A percentile compares a stretch with the other conserved stretches of the same genome.
phyloP scores from a whole-genome alignment of 2,113 vertebrate genomes.

The Thalassarche chlororhynchos region DNA sequence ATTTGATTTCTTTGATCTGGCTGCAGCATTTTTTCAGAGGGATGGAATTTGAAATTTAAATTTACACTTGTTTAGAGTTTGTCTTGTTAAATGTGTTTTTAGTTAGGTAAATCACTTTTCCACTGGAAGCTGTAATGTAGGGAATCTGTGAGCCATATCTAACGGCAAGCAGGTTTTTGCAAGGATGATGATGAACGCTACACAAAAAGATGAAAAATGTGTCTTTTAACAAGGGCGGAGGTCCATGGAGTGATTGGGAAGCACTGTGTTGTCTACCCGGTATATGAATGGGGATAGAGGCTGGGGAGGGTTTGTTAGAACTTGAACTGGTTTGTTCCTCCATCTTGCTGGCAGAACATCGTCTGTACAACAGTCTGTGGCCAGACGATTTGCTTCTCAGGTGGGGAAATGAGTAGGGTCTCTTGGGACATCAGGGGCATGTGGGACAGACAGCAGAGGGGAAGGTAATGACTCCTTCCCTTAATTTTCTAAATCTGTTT shows the following conservation, averaged over 20 bases:
- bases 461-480: neutral
- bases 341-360: neutral
- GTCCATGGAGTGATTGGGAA: neutral
- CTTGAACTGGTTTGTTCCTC: neutral
- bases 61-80: neutral
- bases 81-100: neutral
- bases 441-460: neutral
- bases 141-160: neutral
- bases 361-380: neutral
- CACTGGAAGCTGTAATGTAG: neutral
- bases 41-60: neutral
- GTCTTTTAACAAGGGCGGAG: neutral
- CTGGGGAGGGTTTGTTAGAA: neutral
- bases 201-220: neutral
- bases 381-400: neutral
- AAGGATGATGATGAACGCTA: neutral
- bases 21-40: neutral
- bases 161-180: neutral
- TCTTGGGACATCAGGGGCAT: neutral
- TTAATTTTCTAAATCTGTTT: neutral
- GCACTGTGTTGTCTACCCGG: neutral
- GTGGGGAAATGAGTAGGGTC: neutral
- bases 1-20: neutral
- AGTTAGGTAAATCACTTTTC: neutral
- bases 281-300: neutral